Percentiles rank a stretch among this genome's conserved stretches.
Evolutionary conservation across 2,888 invertebrate genomes (phyloP).

Genomic region (Cerastis rubricosa): DNA sequence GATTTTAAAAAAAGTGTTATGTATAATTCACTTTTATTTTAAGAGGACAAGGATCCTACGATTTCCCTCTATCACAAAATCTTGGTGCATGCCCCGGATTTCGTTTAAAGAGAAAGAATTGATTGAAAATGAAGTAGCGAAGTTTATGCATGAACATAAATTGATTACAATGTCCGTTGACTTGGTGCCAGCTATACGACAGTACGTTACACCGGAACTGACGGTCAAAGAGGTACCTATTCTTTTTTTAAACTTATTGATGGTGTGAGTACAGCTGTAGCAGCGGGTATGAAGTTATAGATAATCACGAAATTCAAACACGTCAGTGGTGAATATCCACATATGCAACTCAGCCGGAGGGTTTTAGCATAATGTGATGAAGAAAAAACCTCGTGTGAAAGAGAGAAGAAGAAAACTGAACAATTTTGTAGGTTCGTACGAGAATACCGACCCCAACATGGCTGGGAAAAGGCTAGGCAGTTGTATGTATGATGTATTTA

Average conservation of each 20-base stretch:
- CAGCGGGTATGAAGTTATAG: background rate
- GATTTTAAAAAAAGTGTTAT: conserved; percentile 77
- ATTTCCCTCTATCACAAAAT: conserved; percentile 38
- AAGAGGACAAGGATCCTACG: conserved; percentile 53
- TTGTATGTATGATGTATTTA: too few species aligned
- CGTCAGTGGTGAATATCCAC: background rate
- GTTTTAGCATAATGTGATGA: background rate
- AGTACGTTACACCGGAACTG: conserved; percentile 80
- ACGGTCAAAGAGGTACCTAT: conserved; percentile 62
- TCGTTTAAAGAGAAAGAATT: conserved; percentile 73
- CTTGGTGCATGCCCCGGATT: conserved; percentile 50
- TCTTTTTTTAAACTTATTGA: background rate
- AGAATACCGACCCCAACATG: too few species aligned
- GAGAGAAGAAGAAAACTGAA: background rate
- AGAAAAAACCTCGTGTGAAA: background rate
- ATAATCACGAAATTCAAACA: conserved; percentile 1
- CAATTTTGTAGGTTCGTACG: too few species aligned
- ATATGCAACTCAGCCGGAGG: background rate
- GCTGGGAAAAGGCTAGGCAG: too few species aligned
- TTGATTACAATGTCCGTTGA: conserved; percentile 53
- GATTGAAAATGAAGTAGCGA: conserved; percentile 75
- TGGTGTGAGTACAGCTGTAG: conserved; percentile 8
- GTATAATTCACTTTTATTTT: conserved; percentile 78
- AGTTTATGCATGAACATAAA: conserved; percentile 73
- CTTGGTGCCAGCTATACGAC: conserved; percentile 67